These are phyloP conservation scores for Lota lota DNA, from an alignment of 2,113 vertebrate genomes.

Conservation along the genomic window DNA sequence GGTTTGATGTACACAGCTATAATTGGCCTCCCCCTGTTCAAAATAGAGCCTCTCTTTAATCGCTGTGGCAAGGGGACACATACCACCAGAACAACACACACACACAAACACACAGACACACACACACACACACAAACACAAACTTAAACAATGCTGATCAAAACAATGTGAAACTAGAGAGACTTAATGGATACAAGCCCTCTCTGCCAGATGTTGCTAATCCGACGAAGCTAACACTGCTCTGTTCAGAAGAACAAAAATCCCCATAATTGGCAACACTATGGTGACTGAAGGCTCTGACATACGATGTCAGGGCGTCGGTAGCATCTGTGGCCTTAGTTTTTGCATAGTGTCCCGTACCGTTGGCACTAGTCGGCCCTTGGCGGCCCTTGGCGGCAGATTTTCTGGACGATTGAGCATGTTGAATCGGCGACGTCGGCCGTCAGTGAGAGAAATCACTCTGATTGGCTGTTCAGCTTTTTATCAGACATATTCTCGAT, in stretches of 20 bases:
- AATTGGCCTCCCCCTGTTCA: constrained; percentile 51
- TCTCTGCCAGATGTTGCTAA: constrained; percentile 36
- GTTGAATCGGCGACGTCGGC: too few relatives aligned
- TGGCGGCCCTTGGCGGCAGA: background rate
- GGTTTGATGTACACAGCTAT: constrained; percentile 58
- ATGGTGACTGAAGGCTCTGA: background rate
- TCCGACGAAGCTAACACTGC: constrained; percentile 11
- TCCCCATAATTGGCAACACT: background rate
- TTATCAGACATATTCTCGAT: too few relatives aligned
- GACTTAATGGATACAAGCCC: constrained; percentile 55
- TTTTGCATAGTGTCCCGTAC: background rate
- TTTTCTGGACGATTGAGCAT: background rate
- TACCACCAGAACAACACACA: constrained; percentile 36
- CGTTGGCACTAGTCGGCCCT: background rate
- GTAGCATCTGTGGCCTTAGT: too few relatives aligned
- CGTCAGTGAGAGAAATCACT: too few relatives aligned
- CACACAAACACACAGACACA: constrained; percentile 42
- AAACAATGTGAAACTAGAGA: constrained; percentile 62
- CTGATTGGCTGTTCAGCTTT: too few relatives aligned
- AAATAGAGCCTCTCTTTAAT: constrained; percentile 59
- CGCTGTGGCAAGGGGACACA: constrained; percentile 45
- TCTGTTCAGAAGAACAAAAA: background rate
- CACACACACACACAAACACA: constrained; percentile 7
- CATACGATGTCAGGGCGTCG: too few relatives aligned
- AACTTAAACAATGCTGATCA: constrained; percentile 48